Base-by-base conservation (phyloP, 2,113 vertebrate species). In the Thymallus thymallus region DNA sequence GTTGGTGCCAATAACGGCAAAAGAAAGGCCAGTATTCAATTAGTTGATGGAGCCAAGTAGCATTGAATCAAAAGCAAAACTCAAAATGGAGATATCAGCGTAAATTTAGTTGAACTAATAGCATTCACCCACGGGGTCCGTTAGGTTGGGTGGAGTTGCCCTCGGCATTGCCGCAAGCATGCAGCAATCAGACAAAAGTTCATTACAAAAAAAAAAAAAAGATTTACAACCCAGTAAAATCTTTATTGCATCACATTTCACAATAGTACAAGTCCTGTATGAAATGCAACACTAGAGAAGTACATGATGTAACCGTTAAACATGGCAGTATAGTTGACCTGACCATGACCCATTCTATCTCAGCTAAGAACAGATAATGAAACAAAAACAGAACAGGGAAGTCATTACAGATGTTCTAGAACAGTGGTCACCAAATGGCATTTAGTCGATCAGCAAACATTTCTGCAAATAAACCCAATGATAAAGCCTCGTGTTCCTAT, bases 171-270 rank as follows among this genome's bases (percentile, higher is more conserved):
- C 9, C 7, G 35, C 35, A 9, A 41, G 9, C 9, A 23, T 64
- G 22, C 62, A 10, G 12, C 5, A 55, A 20, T 16, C 13, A 0
- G 16, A 55, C 16, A 20, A 18, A 55, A 18, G 18, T 55, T 20
- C 4, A 55, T 55, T 13, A 4, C 29, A 23, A 26, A 5, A 3
- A 30, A 56, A 3, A 71, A 41, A 12, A 7, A 41, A 3, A 72
- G 1, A 23, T 23, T n/a, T 6, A 32, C 10, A 29, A 3, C 22
- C 23, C n/a, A 23, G 20, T 24, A 60, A 16, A 74, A 66, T 56
- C 45, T 66, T 64, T 66, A 66, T 72, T 72, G 63, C 18, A 9
- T 32, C 63, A 35, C 18, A 65, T 32, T 65, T 29, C 61, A 9
- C 20, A 29, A 51, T 18, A 22, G 56, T 60, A 5, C n/a, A 60